These are phyloP conservation scores for Chondrosia reniformis DNA, from an alignment of 37 sponge, comb jelly and placozoan genomes.

Conservation along the genomic window DNA sequence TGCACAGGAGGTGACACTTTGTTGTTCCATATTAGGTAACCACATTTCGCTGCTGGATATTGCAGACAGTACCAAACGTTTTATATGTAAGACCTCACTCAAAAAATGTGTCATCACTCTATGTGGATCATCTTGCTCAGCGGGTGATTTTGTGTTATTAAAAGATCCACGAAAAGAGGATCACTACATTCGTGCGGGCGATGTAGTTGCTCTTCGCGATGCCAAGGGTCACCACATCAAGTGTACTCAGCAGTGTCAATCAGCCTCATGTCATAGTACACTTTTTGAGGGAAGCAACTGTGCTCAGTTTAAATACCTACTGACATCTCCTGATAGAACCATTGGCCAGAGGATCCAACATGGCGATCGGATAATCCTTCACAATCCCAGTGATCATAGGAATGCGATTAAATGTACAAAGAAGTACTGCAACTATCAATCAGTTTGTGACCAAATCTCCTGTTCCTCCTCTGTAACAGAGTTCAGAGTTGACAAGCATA, in stretches of 20 bases:
- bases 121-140: no score
- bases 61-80: no score
- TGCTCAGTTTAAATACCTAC: neutral
- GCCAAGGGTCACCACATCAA: neutral
- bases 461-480: no score
- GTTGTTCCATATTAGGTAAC: no score
- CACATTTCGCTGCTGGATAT: no score
- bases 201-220: neutral
- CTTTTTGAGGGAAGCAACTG: neutral
- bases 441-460: no score
- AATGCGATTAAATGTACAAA: no score
- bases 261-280: neutral
- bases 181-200: neutral
- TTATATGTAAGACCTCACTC: no score
- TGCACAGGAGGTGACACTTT: no score
- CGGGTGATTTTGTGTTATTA: neutral
- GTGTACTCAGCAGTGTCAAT: neutral
- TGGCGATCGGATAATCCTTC: neutral
- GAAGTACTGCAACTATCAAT: no score
- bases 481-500: no score
- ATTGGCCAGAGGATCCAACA: neutral
- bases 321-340: conserved; percentile 12
- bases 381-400: neutral
- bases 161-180: neutral
- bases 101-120: no score